Percentiles rank a stretch among this genome's conserved stretches.
These are phyloP conservation scores for Ptilonorhynchus violaceus DNA, from an alignment of 2,113 vertebrate genomes.

Conservation along the genomic window DNA sequence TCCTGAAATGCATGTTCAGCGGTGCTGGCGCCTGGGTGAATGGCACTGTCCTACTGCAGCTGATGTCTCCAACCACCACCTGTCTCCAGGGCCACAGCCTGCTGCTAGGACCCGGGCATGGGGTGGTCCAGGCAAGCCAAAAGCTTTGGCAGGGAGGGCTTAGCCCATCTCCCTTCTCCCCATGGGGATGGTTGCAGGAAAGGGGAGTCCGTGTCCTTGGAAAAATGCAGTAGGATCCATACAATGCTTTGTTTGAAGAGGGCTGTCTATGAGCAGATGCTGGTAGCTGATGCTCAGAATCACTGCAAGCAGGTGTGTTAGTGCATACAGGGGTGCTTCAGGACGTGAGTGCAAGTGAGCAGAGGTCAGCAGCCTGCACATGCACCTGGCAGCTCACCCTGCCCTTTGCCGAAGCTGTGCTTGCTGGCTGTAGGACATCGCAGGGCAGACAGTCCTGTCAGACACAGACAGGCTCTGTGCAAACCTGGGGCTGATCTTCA, in stretches of 20 bases:
- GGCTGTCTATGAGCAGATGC: neutral
- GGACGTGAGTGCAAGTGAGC: neutral
- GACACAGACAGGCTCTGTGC: neutral
- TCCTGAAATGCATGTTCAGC: neutral
- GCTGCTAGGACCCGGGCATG: accelerated
- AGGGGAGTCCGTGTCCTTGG: accelerated
- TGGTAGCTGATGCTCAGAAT: neutral
- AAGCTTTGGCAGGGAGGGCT: accelerated
- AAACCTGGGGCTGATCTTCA: neutral
- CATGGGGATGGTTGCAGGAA: accelerated
- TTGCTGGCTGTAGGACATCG: neutral
- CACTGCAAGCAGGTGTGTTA: neutral
- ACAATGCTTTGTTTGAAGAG: neutral
- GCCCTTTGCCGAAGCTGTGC: accelerated
- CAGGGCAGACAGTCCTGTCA: neutral
- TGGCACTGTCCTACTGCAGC: neutral
- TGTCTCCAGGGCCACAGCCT: neutral
- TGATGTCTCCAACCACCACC: neutral
- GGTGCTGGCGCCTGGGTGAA: neutral
- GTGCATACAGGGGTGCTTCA: neutral
- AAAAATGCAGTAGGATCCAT: neutral
- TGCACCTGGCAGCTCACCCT: neutral
- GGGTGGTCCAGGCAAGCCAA: no score
- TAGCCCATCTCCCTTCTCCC: neutral
- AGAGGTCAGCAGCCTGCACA: neutral